Evolutionary conservation across 2,113 vertebrate genomes (phyloP).

Genomic region (Pelecanoides urinatrix): DNA sequence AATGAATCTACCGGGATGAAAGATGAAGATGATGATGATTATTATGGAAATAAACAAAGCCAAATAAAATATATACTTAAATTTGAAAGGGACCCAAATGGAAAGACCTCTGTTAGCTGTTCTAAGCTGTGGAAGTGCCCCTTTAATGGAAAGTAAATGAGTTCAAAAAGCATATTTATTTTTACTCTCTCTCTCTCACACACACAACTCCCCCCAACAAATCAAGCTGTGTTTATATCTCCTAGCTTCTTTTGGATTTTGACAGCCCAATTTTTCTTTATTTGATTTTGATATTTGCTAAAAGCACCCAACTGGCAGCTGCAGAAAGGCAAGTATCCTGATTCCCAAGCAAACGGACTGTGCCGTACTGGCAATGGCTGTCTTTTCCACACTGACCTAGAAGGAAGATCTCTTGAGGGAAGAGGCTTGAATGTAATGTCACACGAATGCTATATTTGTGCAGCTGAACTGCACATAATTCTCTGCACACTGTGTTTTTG

Average conservation of each 20-base stretch:
- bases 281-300: neutral
- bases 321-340: neutral
- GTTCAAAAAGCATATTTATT: neutral
- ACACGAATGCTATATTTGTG: constrained; percentile 17
- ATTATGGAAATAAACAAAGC: neutral
- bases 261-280: neutral
- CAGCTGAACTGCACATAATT: constrained; percentile 33
- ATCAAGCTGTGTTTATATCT: neutral
- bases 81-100: neutral
- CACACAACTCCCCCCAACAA: neutral
- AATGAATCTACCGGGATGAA: neutral
- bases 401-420: neutral
- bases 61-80: neutral
- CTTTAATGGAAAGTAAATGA: neutral
- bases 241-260: neutral
- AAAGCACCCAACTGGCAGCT: neutral
- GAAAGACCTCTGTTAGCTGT: neutral
- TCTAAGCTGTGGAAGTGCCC: neutral
- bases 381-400: neutral
- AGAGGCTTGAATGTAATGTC: neutral
- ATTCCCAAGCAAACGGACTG: neutral
- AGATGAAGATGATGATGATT: neutral
- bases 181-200: neutral
- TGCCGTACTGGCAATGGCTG: fast-evolving
- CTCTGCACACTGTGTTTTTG: constrained; percentile 30